A percentile compares a stretch with the other conserved stretches of the same genome.
These are phyloP conservation scores for Megalopta genalis DNA, from an alignment of 1,140 invertebrate genomes.

Conservation along the genomic window DNA sequence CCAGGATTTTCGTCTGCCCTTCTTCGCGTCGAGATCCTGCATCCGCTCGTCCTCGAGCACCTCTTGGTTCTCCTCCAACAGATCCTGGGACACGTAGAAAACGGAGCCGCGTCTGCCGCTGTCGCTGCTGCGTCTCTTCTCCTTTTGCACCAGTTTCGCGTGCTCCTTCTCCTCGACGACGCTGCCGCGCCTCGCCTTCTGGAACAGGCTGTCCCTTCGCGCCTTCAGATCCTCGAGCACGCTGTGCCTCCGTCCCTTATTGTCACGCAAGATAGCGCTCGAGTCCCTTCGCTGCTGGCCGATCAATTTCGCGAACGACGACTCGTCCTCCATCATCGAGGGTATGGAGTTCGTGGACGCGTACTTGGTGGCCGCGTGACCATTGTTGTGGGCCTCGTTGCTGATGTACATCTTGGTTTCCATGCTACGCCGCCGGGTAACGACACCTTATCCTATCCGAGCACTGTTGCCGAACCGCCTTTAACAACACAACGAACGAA, in stretches of 20 bases:
- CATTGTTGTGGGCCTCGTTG: slow-evolving; percentile 60
- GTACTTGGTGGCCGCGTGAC: slow-evolving; percentile 67
- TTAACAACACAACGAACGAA: no score
- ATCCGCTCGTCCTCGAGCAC: slow-evolving; percentile 68
- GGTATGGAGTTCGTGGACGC: slow-evolving; percentile 78
- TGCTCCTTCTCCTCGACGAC: slow-evolving; percentile 75
- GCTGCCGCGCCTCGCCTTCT: slow-evolving; percentile 71
- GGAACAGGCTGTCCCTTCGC: slow-evolving; percentile 73
- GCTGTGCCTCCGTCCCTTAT: slow-evolving; percentile 69
- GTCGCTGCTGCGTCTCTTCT: slow-evolving; percentile 62
- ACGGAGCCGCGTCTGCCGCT: slow-evolving; percentile 63
- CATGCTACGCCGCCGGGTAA: slow-evolving; percentile 61
- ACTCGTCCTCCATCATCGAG: slow-evolving; percentile 69
- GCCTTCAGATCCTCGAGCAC: slow-evolving; percentile 76
- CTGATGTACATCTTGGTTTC: slow-evolving; percentile 76
- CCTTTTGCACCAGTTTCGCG: slow-evolving; percentile 48
- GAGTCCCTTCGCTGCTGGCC: slow-evolving; percentile 29
- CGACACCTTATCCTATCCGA: neutral
- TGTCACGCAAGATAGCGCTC: slow-evolving; percentile 39
- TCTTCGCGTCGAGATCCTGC: slow-evolving; percentile 79
- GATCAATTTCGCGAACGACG: slow-evolving; percentile 50
- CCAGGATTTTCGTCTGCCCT: slow-evolving; percentile 84
- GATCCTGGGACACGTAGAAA: slow-evolving; percentile 72
- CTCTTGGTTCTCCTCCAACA: slow-evolving; percentile 75
- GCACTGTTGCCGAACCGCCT: neutral